These are phyloP conservation scores for Alectura lathami DNA, from an alignment of 2,113 vertebrate genomes.

Conservation along the genomic window DNA sequence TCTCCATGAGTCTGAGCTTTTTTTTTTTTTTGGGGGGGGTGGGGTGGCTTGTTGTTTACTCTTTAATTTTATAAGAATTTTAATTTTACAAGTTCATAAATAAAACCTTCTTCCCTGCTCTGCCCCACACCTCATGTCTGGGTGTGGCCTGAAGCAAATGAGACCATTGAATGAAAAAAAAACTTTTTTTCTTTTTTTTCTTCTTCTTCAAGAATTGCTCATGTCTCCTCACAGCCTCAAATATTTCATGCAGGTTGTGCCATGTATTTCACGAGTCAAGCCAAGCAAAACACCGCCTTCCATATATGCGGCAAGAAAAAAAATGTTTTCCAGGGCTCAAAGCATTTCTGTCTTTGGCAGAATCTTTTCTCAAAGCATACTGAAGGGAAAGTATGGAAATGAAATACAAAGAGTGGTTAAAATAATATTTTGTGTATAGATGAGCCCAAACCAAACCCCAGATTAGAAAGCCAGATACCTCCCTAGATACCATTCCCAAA, in stretches of 20 bases:
- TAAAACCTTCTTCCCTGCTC: background rate
- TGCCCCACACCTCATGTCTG: background rate
- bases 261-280: constrained; percentile 60
- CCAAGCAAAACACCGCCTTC: constrained; percentile 61
- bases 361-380: constrained; percentile 50
- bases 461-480: constrained; percentile 36
- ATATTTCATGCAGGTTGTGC: constrained; percentile 69
- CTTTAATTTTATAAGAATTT: background rate
- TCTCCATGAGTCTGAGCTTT: background rate
- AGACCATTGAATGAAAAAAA: constrained; percentile 50
- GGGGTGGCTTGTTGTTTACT: constrained; percentile 28
- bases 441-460: constrained; percentile 47
- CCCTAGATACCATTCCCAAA: constrained; percentile 11
- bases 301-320: constrained; percentile 42
- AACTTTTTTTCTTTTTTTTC: background rate
- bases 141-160: constrained; percentile 53
- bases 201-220: background rate
- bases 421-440: constrained; percentile 62
- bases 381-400: constrained; percentile 57
- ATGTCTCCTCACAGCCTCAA: constrained; percentile 57
- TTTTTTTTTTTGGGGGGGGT: no score
- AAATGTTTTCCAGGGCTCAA: constrained; percentile 65
- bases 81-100: constrained; percentile 34
- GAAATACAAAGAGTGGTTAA: constrained; percentile 62
- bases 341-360: constrained; percentile 68